Percentiles rank a stretch among this genome's conserved stretches.
phyloP scores from a whole-genome alignment of 2,113 vertebrate genomes.

The Leptobrachium leishanense region DNA sequence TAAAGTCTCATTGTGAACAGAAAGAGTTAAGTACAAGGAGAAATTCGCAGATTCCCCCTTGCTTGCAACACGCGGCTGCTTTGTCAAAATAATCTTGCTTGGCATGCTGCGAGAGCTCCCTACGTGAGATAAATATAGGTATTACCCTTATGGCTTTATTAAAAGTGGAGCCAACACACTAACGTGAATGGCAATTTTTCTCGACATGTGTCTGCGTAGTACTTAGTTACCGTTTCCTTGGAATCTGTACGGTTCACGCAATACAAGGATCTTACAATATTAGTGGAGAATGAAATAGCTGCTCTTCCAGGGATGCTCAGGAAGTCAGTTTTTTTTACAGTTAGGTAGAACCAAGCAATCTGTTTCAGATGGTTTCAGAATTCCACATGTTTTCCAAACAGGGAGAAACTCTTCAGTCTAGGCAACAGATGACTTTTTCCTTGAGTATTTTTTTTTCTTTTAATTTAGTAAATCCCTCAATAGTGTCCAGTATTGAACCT shows the following conservation, averaged over 20 bases:
- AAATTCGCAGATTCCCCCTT: slow-evolving; percentile 6
- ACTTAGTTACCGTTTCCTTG: slow-evolving; percentile 2
- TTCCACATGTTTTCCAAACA: neutral
- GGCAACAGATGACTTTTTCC: too few relatives aligned
- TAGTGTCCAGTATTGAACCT: neutral
- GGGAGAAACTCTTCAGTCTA: neutral
- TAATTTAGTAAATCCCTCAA: neutral
- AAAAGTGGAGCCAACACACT: slow-evolving; percentile 14
- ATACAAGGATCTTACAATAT: neutral
- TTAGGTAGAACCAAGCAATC: neutral
- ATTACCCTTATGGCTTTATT: slow-evolving; percentile 16
- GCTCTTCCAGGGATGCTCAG: neutral
- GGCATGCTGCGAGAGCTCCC: slow-evolving; percentile 21
- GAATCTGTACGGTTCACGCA: neutral
- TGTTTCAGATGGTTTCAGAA: neutral
- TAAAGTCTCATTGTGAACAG: slow-evolving; percentile 1
- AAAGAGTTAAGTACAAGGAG: slow-evolving; percentile 8
- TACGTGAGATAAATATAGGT: slow-evolving; percentile 38
- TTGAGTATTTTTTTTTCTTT: neutral
- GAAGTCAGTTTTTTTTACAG: neutral
- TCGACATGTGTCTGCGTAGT: neutral
- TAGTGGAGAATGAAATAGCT: neutral
- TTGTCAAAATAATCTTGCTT: slow-evolving; percentile 24
- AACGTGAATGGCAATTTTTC: neutral
- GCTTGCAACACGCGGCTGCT: slow-evolving; percentile 19